Evolutionary conservation across 2,113 vertebrate genomes (phyloP).

Genomic region (Theropithecus gelada): DNA sequence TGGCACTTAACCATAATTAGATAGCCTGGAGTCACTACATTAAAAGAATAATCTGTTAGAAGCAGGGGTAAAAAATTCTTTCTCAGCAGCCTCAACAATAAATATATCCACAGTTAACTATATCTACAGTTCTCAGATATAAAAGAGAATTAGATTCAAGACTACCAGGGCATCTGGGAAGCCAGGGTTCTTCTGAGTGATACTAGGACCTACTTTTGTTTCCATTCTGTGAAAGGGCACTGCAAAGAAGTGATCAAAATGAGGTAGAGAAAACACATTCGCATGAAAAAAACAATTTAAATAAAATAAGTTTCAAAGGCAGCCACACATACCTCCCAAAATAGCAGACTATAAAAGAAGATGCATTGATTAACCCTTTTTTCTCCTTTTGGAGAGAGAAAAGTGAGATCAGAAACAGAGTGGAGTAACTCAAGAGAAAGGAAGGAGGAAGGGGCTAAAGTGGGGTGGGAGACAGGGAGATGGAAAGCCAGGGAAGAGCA

Average conservation of each 20-base stretch:
- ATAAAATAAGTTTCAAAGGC: constrained; percentile 51
- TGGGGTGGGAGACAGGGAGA: rapidly evolving
- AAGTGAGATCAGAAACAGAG: background rate
- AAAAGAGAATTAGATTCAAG: background rate
- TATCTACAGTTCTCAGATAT: background rate
- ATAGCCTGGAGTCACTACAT: background rate
- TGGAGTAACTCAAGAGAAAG: background rate
- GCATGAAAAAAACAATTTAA: constrained; percentile 44
- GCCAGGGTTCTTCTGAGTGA: background rate
- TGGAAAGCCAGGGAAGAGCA: rapidly evolving
- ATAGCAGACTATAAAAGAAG: background rate
- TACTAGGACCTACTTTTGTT: constrained; percentile 41
- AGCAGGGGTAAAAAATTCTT: background rate
- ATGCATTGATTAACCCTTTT: background rate
- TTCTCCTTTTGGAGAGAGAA: background rate
- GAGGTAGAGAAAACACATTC: constrained; percentile 56
- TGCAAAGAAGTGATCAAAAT: constrained; percentile 55
- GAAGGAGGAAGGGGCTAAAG: background rate
- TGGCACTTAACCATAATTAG: background rate
- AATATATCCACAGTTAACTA: no score
- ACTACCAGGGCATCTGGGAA: background rate
- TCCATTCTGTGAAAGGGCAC: constrained; percentile 37
- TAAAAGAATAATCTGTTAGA: background rate
- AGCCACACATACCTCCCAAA: constrained; percentile 28
- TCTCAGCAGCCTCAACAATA: background rate